phyloP scores from a whole-genome alignment of 2,113 vertebrate species.

The Anguilla rostrata region DNA sequence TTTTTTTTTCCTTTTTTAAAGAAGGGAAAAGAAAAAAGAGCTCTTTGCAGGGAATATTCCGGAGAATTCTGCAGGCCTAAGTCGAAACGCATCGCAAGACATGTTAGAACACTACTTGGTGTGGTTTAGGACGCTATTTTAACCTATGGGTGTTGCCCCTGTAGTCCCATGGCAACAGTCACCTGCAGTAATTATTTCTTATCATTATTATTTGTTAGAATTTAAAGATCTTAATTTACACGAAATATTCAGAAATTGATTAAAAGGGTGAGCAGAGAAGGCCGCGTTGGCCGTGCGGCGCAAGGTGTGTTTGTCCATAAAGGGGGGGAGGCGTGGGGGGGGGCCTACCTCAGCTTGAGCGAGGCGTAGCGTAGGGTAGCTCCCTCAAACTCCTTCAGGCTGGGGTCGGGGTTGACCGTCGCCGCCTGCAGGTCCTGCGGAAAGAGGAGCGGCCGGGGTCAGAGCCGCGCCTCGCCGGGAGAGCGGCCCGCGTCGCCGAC shows the following conservation, averaged over 20 bases:
- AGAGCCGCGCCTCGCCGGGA: background rate
- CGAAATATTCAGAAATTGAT: background rate
- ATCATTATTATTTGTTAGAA: background rate
- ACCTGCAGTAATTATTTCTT: background rate
- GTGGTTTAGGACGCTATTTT: too few species aligned
- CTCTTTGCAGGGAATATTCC: background rate
- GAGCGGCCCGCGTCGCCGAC: background rate
- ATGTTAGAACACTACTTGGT: too few species aligned
- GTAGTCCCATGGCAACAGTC: too few species aligned
- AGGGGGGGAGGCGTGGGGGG: too few species aligned
- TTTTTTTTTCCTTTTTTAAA: background rate
- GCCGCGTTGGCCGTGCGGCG: too few species aligned
- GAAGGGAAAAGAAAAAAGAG: background rate
- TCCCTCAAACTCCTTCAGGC: constrained; percentile 92
- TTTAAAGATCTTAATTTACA: background rate
- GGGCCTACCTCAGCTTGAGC: constrained; percentile 27
- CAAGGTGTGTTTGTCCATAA: too few species aligned
- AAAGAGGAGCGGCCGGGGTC: constrained; percentile 42
- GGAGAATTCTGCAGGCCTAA: background rate
- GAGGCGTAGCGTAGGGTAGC: constrained; percentile 92
- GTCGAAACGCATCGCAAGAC: background rate
- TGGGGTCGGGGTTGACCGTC: constrained; percentile 89
- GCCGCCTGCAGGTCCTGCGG: constrained; percentile 87
- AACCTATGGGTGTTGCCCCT: too few species aligned
- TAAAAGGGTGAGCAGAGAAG: too few species aligned